phyloP scores from a whole-genome alignment of 2,113 vertebrate genomes.

The Shinisaurus crocodilurus region DNA sequence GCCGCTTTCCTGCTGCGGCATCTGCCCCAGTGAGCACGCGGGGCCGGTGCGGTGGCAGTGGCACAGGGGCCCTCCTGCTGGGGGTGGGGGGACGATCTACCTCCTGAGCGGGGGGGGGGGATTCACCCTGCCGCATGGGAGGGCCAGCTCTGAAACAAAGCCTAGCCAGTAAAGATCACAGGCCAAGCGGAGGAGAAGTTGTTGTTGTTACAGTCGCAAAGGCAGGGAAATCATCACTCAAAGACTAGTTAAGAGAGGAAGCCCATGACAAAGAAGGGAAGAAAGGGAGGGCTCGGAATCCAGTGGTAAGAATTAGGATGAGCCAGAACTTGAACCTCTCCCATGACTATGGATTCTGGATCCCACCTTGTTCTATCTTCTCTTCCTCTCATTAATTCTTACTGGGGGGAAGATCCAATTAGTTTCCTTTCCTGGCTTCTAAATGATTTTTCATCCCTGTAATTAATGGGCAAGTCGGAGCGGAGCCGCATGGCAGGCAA shows the following conservation, averaged over 20 bases:
- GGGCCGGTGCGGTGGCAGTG: too few species aligned
- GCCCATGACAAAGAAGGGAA: not conserved
- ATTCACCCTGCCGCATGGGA: too few species aligned
- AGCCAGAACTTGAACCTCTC: not conserved
- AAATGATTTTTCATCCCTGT: conserved; percentile 48
- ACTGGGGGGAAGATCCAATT: conserved; percentile 42
- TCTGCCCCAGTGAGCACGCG: too few species aligned
- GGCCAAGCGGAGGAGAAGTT: not conserved
- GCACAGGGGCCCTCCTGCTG: too few species aligned
- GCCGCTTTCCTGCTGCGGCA: too few species aligned
- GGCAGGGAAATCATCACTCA: not conserved
- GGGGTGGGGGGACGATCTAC: too few species aligned
- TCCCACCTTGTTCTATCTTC: conserved; percentile 31
- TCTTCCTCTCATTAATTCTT: conserved; percentile 38
- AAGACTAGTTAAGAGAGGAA: not conserved
- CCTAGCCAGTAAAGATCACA: not conserved
- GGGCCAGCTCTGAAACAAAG: too few species aligned
- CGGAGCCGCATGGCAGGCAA: conserved; percentile 41
- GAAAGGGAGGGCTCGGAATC: not conserved
- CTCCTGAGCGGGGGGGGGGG: too few species aligned
- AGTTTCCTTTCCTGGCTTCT: conserved; percentile 44
- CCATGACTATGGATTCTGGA: conserved; percentile 28
- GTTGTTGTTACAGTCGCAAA: not conserved
- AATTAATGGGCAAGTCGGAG: conserved; percentile 45
- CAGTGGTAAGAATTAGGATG: not conserved